Evolutionary conservation across 2,797 vertebrate genomes (phyloP).

Genomic region (Emydoidea blandingii): DNA sequence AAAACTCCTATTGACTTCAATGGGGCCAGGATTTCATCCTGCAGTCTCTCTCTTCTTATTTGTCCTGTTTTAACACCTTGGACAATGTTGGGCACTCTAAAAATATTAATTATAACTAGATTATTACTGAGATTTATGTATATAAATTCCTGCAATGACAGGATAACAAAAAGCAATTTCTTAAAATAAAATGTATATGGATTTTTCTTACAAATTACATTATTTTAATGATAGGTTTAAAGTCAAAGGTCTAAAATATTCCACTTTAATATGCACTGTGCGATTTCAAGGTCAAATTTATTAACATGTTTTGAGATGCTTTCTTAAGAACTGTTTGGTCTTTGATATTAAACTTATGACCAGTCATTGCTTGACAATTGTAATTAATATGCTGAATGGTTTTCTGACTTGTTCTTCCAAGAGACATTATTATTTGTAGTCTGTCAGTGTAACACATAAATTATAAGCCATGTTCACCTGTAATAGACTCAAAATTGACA

Average conservation of each 20-base stretch:
- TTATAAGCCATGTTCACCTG: slow-evolving; percentile 62
- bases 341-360: slow-evolving; percentile 67
- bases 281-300: slow-evolving; percentile 57
- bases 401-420: slow-evolving; percentile 67
- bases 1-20: neutral
- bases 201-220: neutral
- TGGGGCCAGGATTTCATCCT: neutral
- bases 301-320: slow-evolving; percentile 45
- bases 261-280: slow-evolving; percentile 11
- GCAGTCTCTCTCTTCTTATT: neutral
- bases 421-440: slow-evolving; percentile 70
- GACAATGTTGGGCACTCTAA: neutral
- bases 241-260: neutral
- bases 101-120: neutral
- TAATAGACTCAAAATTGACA: slow-evolving; percentile 72
- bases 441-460: slow-evolving; percentile 69
- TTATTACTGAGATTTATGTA: neutral
- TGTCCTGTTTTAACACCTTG: neutral
- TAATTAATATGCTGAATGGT: slow-evolving; percentile 64
- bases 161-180: neutral
- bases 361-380: slow-evolving; percentile 62
- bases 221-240: slow-evolving; percentile 31
- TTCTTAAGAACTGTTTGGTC: slow-evolving; percentile 51
- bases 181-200: neutral
- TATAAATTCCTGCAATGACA: neutral